Conservation (phyloP, 2,888 invertebrate species). For the Chydorus sphaericus region DNA sequence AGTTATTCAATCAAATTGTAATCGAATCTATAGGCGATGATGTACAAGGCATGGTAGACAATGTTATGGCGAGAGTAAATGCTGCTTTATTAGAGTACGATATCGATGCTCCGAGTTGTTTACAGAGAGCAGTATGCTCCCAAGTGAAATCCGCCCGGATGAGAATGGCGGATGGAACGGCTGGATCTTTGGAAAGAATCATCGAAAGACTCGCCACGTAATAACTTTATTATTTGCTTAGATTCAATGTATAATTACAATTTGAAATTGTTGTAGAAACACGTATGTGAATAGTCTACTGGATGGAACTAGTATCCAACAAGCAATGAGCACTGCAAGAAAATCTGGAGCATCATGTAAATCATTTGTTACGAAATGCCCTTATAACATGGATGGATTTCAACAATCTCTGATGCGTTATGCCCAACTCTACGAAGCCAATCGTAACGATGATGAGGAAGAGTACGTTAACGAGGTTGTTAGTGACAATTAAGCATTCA, state of each 20-base stretch:
- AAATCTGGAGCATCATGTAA: slow-evolving; percentile 7
- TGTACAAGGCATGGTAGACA: neutral
- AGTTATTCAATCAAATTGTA: no score
- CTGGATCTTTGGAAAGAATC: slow-evolving; percentile 17
- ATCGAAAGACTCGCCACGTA: slow-evolving; percentile 19
- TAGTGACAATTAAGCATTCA: no score
- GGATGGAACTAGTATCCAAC: slow-evolving; percentile 8
- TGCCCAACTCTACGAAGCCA: no score
- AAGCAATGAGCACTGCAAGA: slow-evolving; percentile 8
- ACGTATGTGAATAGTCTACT: slow-evolving; percentile 7
- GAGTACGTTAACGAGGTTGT: no score
- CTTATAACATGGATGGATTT: slow-evolving; percentile 3
- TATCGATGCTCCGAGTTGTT: slow-evolving; percentile 19
- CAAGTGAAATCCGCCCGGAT: slow-evolving; percentile 17
- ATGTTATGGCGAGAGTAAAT: slow-evolving; percentile 18
- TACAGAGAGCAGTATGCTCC: slow-evolving; percentile 19
- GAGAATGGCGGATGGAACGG: slow-evolving; percentile 16
- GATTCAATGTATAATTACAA: neutral
- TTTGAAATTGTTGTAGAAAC: neutral
- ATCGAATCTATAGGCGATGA: neutral
- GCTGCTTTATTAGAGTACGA: slow-evolving; percentile 19
- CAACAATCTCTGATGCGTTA: neutral
- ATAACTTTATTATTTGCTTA: no score
- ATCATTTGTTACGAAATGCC: neutral
- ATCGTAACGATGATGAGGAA: no score